Conservation (phyloP, 1,140 invertebrate species). For the Bombus waltoni region DNA sequence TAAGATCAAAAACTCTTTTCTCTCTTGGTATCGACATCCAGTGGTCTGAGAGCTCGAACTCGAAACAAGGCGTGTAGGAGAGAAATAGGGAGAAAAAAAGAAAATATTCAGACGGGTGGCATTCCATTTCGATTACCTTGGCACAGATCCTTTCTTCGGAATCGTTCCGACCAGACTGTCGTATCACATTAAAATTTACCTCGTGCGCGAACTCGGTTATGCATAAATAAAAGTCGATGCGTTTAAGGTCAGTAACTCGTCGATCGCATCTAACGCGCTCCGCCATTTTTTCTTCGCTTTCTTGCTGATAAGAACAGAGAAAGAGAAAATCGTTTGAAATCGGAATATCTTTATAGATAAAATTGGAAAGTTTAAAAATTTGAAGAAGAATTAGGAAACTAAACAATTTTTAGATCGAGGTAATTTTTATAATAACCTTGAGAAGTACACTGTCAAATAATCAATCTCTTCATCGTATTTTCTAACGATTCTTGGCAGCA, state of each 20-base stretch:
- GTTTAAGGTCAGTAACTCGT: slow-evolving; percentile 59
- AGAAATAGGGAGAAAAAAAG: slow-evolving; percentile 7
- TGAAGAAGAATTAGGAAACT: too few relatives aligned
- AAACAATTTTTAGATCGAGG: too few relatives aligned
- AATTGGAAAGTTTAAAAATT: too few relatives aligned
- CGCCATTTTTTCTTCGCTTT: background rate
- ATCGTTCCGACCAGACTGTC: slow-evolving; percentile 41
- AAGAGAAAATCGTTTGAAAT: background rate
- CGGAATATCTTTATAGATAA: too few relatives aligned
- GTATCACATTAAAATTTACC: slow-evolving; percentile 61
- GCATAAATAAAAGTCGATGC: slow-evolving; percentile 60
- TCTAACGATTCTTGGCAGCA: too few relatives aligned
- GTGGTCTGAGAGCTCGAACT: too few relatives aligned
- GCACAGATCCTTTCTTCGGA: slow-evolving; percentile 61
- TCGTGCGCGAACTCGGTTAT: slow-evolving; percentile 59
- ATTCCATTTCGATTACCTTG: slow-evolving; percentile 61
- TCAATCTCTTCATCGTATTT: too few relatives aligned
- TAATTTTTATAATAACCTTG: too few relatives aligned
- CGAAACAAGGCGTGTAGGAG: slow-evolving; percentile 11
- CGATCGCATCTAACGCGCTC: slow-evolving; percentile 8
- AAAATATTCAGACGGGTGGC: slow-evolving; percentile 31
- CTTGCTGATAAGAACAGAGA: background rate
- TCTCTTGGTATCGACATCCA: background rate
- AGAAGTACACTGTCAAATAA: too few relatives aligned
- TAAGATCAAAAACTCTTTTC: background rate